phyloP scores from a whole-genome alignment of 2,113 vertebrate genomes.

The Notothenia coriiceps region DNA sequence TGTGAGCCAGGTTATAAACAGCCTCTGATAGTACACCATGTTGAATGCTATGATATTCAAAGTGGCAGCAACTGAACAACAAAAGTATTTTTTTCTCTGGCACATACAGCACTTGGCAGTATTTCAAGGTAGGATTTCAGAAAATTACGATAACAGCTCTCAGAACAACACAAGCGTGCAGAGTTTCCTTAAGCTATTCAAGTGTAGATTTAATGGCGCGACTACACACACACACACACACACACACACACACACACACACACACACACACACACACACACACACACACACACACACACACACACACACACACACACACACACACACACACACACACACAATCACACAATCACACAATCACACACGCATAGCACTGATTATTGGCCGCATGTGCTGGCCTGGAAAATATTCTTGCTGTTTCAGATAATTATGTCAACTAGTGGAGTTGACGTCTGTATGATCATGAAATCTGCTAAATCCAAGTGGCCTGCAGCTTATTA shows the following conservation, averaged over 20 bases:
- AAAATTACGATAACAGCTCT: conserved; percentile 65
- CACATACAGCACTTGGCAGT: too few relatives aligned
- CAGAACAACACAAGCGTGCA: conserved; percentile 37
- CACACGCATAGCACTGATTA: conserved; percentile 29
- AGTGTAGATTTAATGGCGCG: conserved; percentile 64
- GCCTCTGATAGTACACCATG: conserved; percentile 8
- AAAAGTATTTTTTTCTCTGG: conserved; percentile 27
- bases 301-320: conserved; percentile 17
- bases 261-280: conserved; percentile 29
- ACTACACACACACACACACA: not conserved
- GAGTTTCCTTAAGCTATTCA: conserved; percentile 56
- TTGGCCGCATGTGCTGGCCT: conserved; percentile 38
- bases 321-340: conserved; percentile 27
- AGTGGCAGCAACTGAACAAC: conserved; percentile 23
- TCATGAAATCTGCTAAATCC: conserved; percentile 48
- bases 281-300: conserved; percentile 24
- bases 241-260: conserved; percentile 22
- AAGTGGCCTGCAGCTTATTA: conserved; percentile 27
- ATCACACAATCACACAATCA: conserved; percentile 28
- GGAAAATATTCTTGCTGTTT: conserved; percentile 68
- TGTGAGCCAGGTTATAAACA: conserved; percentile 21
- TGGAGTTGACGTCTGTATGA: conserved; percentile 68
- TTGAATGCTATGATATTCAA: conserved; percentile 43
- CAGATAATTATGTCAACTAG: conserved; percentile 72
- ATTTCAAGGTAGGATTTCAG: conserved; percentile 34